A percentile compares a stretch with the other conserved stretches of the same genome.
These are phyloP conservation scores for Brachyhypopomus gauderio DNA, from an alignment of 2,113 vertebrate genomes.

Conservation along the genomic window DNA sequence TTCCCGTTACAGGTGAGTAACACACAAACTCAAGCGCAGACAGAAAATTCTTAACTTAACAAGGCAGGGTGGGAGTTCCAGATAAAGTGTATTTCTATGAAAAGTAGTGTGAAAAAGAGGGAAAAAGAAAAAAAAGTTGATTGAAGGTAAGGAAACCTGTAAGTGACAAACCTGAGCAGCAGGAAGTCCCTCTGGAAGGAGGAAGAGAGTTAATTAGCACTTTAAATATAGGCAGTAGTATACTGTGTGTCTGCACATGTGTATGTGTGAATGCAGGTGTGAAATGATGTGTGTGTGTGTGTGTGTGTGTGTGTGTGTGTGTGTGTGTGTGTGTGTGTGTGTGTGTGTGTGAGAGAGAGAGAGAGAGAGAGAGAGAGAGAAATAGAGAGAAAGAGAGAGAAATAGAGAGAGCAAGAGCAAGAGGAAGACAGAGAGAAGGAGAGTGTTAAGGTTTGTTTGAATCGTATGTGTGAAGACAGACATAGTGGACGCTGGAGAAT, in stretches of 20 bases:
- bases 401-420: not conserved
- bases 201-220: conserved; percentile 48
- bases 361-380: no score
- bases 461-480: not conserved
- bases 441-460: no score
- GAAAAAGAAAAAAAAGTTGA: not conserved
- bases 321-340: no score
- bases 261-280: not conserved
- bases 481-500: no score
- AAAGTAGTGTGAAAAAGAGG: no score
- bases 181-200: conserved; percentile 37
- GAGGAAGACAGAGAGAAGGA: not conserved
- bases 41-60: no score
- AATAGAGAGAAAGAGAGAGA: no score
- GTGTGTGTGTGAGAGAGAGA: conserved; percentile 7
- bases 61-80: no score
- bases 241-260: conserved; percentile 15
- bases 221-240: conserved; percentile 47
- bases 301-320: no score
- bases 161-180: conserved; percentile 47
- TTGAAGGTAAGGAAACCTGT: conserved; percentile 39
- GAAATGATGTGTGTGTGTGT: conserved; percentile 1
- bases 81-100: no score
- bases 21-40: no score
- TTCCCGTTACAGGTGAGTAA: conserved; percentile 2